Evolutionary conservation across 2,888 invertebrate species (phyloP), one percentile per base, ranked within the genome.

Genomic region (Anaspis maculata): DNA sequence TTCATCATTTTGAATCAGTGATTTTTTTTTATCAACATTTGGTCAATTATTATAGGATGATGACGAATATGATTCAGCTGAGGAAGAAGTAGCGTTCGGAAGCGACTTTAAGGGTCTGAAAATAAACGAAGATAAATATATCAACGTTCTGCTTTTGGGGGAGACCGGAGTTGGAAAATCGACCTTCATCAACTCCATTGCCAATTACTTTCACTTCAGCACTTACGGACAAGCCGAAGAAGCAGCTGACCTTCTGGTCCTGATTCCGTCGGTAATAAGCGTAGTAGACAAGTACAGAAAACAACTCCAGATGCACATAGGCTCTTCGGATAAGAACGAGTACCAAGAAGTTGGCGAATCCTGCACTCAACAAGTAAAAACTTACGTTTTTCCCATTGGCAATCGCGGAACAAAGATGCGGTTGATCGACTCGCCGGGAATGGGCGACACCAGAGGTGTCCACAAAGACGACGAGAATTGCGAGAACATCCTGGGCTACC

Each of bases 81-180:
- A n/a, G n/a, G n/a, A n/a, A n/a, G n/a, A n/a, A n/a, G n/a, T n/a
- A n/a, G n/a, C n/a, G n/a, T n/a, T n/a, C n/a, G n/a, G n/a, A n/a
- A n/a, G n/a, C n/a, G n/a, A n/a, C n/a, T n/a, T n/a, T n/a, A n/a
- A n/a, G n/a, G n/a, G n/a, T n/a, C n/a, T n/a, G n/a, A n/a, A n/a
- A n/a, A n/a, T n/a, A n/a, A n/a, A n/a, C n/a, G n/a, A 24, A 24
- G 10, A 5, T 10, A 24, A 24, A 11, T 5, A 24, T 4, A 49
- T 61, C 5, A 62, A 62, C 32, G 56, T 62, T 21, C 45, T 62
- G 3, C 42, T 62, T 2, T 38, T 62, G 23, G 62, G 62, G 1
- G 56, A 55, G 45, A 58, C 58, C 4, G 62, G 62, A 11, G 56
- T 58, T 4, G 62, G 62, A 25, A 62, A 62, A 46, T 61, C 62